Base-by-base conservation (phyloP, 2,888 invertebrate genomes). In the Thecophora atra region DNA sequence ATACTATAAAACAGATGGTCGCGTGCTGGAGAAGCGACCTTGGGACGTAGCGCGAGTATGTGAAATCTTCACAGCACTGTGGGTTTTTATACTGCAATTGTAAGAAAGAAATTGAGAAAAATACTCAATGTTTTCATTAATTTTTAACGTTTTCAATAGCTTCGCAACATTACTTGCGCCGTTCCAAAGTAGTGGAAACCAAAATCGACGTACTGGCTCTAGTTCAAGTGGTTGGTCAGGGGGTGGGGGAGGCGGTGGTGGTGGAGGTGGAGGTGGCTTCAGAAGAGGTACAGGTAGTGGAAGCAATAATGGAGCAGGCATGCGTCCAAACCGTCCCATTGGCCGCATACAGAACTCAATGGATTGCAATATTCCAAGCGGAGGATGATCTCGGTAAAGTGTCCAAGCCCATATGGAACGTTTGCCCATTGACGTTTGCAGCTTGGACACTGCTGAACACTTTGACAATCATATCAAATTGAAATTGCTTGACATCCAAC, bases 21-120 rank as follows among this genome's bases (percentile, higher is more conserved):
- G 80, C 19, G 79, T 83, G 8, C 79, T 79, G 77, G 80, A 82
- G 73, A 79, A 78, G 62, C 79, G 83, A 66, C 83, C 83, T 74
- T 83, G 83, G 83, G 79, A 82, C 73, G 73, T 78, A 71, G 75
- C 77, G 6, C 82, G 83, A 8, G 21, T 83, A 37, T 68, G 80
- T 4, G 81, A 76, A 72, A 79, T 83, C 21, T 81, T 82, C 52
- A 42, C 77, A 5, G 77, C 77, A 3, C 62, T 83, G 13, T 83
- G 83, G 83, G 75, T 79, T 26, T n/a, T 82, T 24, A 71, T 83
- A 2, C 51, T 80, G n/a, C 78, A 82, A 44, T 81, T 83, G 83
- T 83, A 77, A 79, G 81, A 58, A 3, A 68, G 51, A 1, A 26
- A n/a, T 56, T 13, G 19, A 6, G 30, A 13, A n/a, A 13, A 4